Evolutionary conservation across 2,113 vertebrate genomes (phyloP).

Genomic region (Varanus komodoensis): DNA sequence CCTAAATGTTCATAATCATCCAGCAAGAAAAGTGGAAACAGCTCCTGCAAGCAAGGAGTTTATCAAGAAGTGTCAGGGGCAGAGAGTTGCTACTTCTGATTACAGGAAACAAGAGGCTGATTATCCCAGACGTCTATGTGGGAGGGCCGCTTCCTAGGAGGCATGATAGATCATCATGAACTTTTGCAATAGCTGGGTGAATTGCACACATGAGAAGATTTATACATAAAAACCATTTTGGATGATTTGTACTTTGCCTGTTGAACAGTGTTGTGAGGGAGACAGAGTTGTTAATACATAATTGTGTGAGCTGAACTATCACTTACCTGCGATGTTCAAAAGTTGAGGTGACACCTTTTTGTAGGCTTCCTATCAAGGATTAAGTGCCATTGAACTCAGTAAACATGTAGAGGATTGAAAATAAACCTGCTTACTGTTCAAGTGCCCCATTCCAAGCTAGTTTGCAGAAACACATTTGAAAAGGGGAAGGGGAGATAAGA

Average conservation of each 20-base stretch:
- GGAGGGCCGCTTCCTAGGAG: neutral
- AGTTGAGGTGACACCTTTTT: neutral
- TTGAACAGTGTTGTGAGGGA: neutral
- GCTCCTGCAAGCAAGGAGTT: neutral
- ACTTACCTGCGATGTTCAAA: neutral
- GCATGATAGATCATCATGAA: neutral
- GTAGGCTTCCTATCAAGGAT: neutral
- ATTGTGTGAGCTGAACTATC: neutral
- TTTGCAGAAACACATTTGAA: neutral
- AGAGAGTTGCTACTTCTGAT: neutral
- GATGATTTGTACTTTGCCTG: neutral
- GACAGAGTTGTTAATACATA: neutral
- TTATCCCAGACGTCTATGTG: neutral
- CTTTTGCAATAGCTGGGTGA: neutral
- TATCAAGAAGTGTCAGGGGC: neutral
- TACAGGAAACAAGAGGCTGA: fast-evolving
- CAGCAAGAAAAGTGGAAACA: conserved; percentile 32
- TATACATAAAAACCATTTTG: neutral
- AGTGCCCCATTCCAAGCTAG: too few relatives aligned
- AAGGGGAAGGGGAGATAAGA: neutral
- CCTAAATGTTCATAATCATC: fast-evolving
- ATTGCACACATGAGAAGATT: neutral
- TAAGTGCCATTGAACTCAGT: neutral
- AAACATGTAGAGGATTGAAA: too few relatives aligned
- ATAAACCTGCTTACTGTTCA: neutral